These are phyloP conservation scores for Palaemon carinicauda DNA, from an alignment of 1,140 invertebrate genomes.

Conservation along the genomic window DNA sequence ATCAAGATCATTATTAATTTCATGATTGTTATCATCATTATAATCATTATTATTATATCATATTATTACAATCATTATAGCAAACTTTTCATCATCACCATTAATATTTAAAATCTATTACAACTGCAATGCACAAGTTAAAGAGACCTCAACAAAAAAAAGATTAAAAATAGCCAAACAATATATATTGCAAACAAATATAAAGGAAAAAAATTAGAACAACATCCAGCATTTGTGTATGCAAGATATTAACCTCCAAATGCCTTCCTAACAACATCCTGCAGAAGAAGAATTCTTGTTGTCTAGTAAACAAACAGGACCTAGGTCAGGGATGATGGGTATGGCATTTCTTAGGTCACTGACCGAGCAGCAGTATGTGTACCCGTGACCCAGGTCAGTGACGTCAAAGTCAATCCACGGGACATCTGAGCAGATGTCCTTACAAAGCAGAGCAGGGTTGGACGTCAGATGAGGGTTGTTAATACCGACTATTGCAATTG, in stretches of 20 bases:
- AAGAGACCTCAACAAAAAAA: too few relatives aligned
- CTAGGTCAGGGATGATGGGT: slow-evolving; percentile 40
- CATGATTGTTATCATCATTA: too few relatives aligned
- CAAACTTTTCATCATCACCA: too few relatives aligned
- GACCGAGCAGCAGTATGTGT: slow-evolving; percentile 54
- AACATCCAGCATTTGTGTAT: neutral
- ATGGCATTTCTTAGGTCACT: slow-evolving; percentile 30
- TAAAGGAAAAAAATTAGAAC: neutral
- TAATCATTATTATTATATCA: too few relatives aligned
- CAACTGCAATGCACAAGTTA: too few relatives aligned
- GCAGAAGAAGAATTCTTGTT: neutral
- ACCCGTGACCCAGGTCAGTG: slow-evolving; percentile 37
- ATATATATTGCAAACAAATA: neutral
- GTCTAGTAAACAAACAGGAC: slow-evolving; percentile 11
- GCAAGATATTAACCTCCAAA: neutral
- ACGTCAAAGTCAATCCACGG: slow-evolving; percentile 44
- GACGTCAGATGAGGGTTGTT: slow-evolving; percentile 38
- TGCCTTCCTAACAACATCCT: neutral
- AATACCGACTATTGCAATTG: slow-evolving; percentile 31
- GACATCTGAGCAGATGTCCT: slow-evolving; percentile 32
- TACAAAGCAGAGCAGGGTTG: slow-evolving; percentile 14
- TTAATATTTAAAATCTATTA: too few relatives aligned
- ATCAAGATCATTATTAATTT: too few relatives aligned
- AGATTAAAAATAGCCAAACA: neutral
- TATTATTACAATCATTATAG: too few relatives aligned